Conservation (phyloP, 2,888 invertebrate species). For the Sericinus montela region DNA sequence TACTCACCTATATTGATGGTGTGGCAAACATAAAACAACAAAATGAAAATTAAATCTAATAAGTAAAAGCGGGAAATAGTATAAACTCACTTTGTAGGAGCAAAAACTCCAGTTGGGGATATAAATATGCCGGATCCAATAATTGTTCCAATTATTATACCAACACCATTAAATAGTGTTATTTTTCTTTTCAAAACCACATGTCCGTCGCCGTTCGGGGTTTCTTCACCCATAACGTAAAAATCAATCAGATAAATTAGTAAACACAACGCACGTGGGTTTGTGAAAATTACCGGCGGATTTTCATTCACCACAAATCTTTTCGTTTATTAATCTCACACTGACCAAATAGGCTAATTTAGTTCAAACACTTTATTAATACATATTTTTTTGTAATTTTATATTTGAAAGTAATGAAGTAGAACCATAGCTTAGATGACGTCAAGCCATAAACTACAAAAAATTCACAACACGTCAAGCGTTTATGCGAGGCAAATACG, state of each 20-base stretch:
- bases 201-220: slow-evolving; percentile 68
- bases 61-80: slow-evolving; percentile 39
- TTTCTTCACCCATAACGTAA: slow-evolving; percentile 73
- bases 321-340: slow-evolving; percentile 18
- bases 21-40: too few species aligned
- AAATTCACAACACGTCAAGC: slow-evolving; percentile 30
- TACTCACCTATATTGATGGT: too few species aligned
- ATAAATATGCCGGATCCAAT: slow-evolving; percentile 96
- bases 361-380: slow-evolving; percentile 62
- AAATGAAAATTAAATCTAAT: too few species aligned
- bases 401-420: slow-evolving; percentile 55
- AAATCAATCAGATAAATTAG: slow-evolving; percentile 64
- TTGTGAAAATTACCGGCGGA: slow-evolving; percentile 26
- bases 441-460: slow-evolving; percentile 33
- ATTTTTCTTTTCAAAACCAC: slow-evolving; percentile 89
- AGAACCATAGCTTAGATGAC: slow-evolving; percentile 38
- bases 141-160: slow-evolving; percentile 92
- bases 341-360: slow-evolving; percentile 43
- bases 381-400: slow-evolving; percentile 63
- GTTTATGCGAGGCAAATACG: slow-evolving; percentile 40
- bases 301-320: slow-evolving; percentile 5
- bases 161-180: slow-evolving; percentile 91
- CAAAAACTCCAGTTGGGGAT: slow-evolving; percentile 89
- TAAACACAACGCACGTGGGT: slow-evolving; percentile 59
- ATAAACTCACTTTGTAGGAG: slow-evolving; percentile 79